Percentiles rank a stretch among this genome's conserved stretches.
Evolutionary conservation across 2,888 invertebrate species (phyloP).

Genomic region (Clusia tigrina): DNA sequence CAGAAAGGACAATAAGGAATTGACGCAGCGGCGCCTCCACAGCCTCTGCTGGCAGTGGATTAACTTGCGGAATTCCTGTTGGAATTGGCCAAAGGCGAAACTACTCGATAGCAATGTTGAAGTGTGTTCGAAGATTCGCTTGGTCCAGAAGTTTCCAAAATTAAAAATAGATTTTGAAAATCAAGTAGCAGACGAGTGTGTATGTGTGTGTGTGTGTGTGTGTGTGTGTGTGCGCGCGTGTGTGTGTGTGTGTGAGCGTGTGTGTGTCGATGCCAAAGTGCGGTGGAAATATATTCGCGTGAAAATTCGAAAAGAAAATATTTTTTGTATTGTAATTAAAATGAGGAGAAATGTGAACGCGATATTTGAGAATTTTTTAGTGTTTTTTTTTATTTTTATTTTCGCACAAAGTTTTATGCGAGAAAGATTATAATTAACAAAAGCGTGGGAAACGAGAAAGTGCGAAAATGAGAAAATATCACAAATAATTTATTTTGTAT

Average conservation of each 20-base stretch:
- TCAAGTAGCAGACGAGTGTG: slow-evolving; percentile 49
- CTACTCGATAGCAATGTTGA: too few species aligned
- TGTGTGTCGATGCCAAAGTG: slow-evolving; percentile 30
- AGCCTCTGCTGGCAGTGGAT: too few species aligned
- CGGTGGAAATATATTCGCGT: slow-evolving; percentile 36
- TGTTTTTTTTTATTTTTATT: not conserved
- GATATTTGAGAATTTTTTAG: too few species aligned
- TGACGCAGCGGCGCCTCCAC: too few species aligned
- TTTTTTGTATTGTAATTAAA: slow-evolving; percentile 46
- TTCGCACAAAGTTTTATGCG: not conserved
- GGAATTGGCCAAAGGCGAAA: not conserved
- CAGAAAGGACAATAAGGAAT: too few species aligned
- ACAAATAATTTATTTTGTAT: slow-evolving; percentile 30
- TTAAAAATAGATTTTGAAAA: slow-evolving; percentile 59
- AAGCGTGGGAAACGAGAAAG: too few species aligned
- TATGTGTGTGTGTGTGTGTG: slow-evolving; percentile 32
- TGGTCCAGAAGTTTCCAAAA: slow-evolving; percentile 26
- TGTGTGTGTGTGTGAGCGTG: slow-evolving; percentile 31
- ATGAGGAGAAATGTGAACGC: slow-evolving; percentile 53
- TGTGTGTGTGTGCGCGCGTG: slow-evolving; percentile 28
- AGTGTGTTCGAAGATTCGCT: slow-evolving; percentile 31
- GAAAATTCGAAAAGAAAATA: slow-evolving; percentile 24
- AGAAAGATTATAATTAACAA: not conserved
- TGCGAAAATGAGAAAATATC: too few species aligned
- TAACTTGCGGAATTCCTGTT: too few species aligned